Evolutionary conservation across 2,797 vertebrate genomes (phyloP).

Genomic region (Hydrocynus forskahlii): DNA sequence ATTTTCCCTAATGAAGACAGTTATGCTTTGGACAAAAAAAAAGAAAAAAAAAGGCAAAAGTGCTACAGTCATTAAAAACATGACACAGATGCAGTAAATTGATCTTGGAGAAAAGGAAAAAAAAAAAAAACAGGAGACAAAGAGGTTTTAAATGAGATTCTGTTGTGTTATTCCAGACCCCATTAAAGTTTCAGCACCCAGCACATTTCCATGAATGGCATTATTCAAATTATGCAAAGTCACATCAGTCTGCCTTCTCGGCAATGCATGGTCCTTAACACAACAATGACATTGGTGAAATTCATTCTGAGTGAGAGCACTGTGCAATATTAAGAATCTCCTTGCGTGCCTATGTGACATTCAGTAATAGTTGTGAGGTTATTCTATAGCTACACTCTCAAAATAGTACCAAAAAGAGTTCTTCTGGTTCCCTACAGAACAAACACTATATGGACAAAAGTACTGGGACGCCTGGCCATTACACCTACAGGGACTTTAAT

Average conservation of each 20-base stretch:
- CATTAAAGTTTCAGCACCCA: slow-evolving; percentile 81
- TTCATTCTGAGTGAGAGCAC: slow-evolving; percentile 54
- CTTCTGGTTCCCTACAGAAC: not conserved
- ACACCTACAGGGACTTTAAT: too few species aligned
- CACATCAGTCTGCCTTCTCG: slow-evolving; percentile 78
- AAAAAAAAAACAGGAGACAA: slow-evolving; percentile 24
- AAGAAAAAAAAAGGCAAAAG: too few species aligned
- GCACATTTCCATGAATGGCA: slow-evolving; percentile 82
- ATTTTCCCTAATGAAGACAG: slow-evolving; percentile 8
- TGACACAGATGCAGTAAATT: slow-evolving; percentile 1
- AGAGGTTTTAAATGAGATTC: slow-evolving; percentile 71
- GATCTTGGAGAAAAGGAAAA: not conserved
- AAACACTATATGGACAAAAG: not conserved
- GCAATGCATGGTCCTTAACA: slow-evolving; percentile 72
- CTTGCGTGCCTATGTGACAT: slow-evolving; percentile 45
- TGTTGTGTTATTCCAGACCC: slow-evolving; percentile 74
- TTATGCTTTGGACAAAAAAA: not conserved
- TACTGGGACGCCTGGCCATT: too few species aligned
- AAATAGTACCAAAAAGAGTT: not conserved
- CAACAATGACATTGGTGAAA: slow-evolving; percentile 75
- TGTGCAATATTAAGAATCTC: slow-evolving; percentile 47
- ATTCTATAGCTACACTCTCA: not conserved
- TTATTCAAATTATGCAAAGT: slow-evolving; percentile 86
- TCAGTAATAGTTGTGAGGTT: slow-evolving; percentile 30
- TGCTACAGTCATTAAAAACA: slow-evolving; percentile 12